Evolutionary conservation across 2,113 vertebrate genomes (phyloP), one percentile per base, ranked within the genome.

Genomic region (Cottus gobio): DNA sequence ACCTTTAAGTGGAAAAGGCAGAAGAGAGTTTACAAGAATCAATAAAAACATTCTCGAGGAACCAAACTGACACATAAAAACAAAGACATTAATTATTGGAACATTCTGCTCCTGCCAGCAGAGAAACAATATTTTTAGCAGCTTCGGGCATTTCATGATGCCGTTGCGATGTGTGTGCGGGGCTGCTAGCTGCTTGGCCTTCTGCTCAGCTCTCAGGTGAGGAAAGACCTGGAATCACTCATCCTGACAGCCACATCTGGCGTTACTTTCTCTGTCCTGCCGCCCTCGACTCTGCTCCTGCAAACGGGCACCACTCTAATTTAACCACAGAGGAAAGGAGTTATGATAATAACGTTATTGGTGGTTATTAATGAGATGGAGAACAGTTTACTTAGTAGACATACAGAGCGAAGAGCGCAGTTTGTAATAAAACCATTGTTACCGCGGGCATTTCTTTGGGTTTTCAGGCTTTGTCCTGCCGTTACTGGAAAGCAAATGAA

Each of bases 221-320:
- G 89, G 86, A 89, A 91, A 89, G 48, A 85, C 89, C 89, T 94
- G 91, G 85, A 91, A 93, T 93, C 90, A 91, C 89, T 94, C 90
- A 91, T 86, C 64, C 83, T 88, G 86, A 88, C 91, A 89, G 76
- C 86, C 85, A 94, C 94, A 94, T 93, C 90, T 94, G 93, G 91
- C 88, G 86, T 89, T 91, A 80, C 87, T 94, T 93, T 90, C 80
- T 87, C 76, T 82, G 71, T 84, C 75, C 88, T 86, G 86, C 31
- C 86, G 77, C 84, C 81, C 87, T 89, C 56, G 42, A 70, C 71
- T 79, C 69, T 76, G 77, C 63, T 78, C 77, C 82, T 81, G 87
- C 87, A 88, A 86, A 84, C 75, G 76, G 75, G 89, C 66, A 66
- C 75, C 77, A 34, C 63, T 84, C 83, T 57, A 66, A 71, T 88